phyloP scores from a whole-genome alignment of 2,888 invertebrate species.

The Drosophila mimetica region DNA sequence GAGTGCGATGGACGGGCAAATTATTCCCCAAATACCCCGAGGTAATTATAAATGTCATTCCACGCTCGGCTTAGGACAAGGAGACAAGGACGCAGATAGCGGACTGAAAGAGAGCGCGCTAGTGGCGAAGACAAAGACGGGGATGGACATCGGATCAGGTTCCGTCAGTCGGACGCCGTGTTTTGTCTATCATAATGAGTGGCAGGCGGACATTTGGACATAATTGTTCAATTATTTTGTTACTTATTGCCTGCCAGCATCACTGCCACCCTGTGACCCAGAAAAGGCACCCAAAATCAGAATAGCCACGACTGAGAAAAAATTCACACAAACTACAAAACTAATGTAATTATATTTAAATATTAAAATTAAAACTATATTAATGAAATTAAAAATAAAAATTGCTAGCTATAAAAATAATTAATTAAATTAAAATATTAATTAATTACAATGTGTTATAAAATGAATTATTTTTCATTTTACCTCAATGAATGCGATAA shows the following conservation, averaged over 20 bases:
- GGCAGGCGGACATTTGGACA: constrained; percentile 82
- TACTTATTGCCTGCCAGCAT: constrained; percentile 61
- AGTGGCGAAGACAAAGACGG: constrained; percentile 3
- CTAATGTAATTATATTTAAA: background rate
- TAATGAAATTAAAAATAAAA: too few species aligned
- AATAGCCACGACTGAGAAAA: constrained; percentile 1
- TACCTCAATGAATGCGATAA: too few species aligned
- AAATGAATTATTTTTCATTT: too few species aligned
- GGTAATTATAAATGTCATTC: constrained; percentile 83
- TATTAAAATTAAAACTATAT: too few species aligned
- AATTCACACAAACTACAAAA: too few species aligned
- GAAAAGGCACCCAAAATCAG: background rate
- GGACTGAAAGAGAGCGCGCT: background rate
- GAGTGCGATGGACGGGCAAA: constrained; percentile 65
- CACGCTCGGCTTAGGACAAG: constrained; percentile 58
- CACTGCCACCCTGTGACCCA: background rate
- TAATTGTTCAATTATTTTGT: constrained; percentile 83
- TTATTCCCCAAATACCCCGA: constrained; percentile 80
- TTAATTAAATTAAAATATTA: too few species aligned
- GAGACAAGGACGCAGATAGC: constrained; percentile 19
- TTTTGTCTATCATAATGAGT: constrained; percentile 82
- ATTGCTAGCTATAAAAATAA: too few species aligned
- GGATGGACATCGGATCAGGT: constrained; percentile 18
- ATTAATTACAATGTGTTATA: too few species aligned
- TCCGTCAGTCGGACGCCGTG: constrained; percentile 54